phyloP scores from a whole-genome alignment of 2,797 vertebrate genomes.

The Pangasius larnaudii region DNA sequence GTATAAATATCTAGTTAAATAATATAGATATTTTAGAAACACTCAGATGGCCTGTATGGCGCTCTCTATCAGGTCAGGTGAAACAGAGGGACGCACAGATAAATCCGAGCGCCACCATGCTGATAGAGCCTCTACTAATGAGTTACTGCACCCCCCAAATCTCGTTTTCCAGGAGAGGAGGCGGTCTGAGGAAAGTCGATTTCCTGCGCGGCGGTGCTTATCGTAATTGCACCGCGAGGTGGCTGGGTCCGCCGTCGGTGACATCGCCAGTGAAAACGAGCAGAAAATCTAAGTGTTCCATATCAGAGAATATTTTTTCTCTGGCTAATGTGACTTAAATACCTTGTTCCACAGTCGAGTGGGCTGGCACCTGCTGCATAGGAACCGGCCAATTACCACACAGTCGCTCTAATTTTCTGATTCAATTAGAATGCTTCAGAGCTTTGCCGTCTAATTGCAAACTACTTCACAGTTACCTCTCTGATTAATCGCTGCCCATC shows the following conservation, averaged over 20 bases:
- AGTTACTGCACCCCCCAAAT: conserved; percentile 55
- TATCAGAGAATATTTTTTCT: conserved; percentile 98
- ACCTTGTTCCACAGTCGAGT: conserved; percentile 99
- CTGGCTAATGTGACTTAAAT: conserved; percentile 99
- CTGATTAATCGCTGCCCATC: conserved; percentile 99
- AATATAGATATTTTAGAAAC: neutral
- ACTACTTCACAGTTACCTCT: conserved; percentile 99
- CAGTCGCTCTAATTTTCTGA: conserved; percentile 99
- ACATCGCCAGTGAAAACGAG: conserved; percentile 89
- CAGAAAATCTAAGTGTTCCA: conserved; percentile 98
- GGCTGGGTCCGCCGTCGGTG: conserved; percentile 73
- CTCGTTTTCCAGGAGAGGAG: conserved; percentile 49
- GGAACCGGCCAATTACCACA: conserved; percentile 97
- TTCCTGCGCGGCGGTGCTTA: conserved; percentile 57
- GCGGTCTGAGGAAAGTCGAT: conserved; percentile 57
- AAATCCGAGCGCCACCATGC: conserved; percentile 28
- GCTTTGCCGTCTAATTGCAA: conserved; percentile 99
- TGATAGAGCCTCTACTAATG: conserved; percentile 52
- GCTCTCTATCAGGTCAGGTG: conserved; percentile 46
- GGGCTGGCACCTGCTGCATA: conserved; percentile 99
- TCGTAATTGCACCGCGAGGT: conserved; percentile 55
- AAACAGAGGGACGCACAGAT: conserved; percentile 27
- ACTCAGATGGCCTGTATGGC: conserved; percentile 20
- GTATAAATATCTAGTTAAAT: neutral
- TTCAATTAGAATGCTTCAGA: conserved; percentile 99